phyloP scores from a whole-genome alignment of 2,113 vertebrate genomes.

The Plecturocebus donacophilus region DNA sequence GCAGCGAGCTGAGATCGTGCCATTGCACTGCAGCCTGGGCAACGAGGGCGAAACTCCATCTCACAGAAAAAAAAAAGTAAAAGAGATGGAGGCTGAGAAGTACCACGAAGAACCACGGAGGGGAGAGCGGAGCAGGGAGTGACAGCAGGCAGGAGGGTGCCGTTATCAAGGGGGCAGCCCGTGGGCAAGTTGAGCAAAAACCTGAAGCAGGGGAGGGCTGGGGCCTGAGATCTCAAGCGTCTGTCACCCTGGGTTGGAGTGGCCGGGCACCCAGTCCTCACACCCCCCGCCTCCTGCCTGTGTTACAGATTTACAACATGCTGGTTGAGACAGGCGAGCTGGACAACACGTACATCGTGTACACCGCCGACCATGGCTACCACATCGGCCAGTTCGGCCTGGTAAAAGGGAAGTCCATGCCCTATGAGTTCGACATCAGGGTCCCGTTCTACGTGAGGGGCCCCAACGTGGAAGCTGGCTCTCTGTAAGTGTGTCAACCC shows the following conservation, averaged over 20 bases:
- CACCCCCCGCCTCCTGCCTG: background rate
- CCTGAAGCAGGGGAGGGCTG: fast-evolving
- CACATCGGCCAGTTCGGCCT: constrained; percentile 98
- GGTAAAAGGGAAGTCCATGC: constrained; percentile 99
- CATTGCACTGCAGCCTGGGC: too few species aligned
- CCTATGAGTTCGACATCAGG: constrained; percentile 97
- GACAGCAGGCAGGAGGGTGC: too few species aligned
- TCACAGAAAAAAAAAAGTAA: too few species aligned
- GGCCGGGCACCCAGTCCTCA: fast-evolving
- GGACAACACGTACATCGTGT: constrained; percentile 97
- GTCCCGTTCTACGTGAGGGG: constrained; percentile 97
- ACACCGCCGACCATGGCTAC: constrained; percentile 98
- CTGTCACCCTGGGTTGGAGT: fast-evolving
- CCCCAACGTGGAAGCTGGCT: constrained; percentile 95
- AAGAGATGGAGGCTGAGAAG: background rate
- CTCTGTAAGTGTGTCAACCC: constrained; percentile 88
- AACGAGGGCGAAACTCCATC: too few species aligned
- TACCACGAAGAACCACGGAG: fast-evolving
- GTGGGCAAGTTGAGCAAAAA: background rate
- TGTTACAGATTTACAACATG: constrained; percentile 91
- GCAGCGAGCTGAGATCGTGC: too few species aligned
- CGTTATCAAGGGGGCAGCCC: fast-evolving
- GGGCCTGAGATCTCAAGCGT: background rate
- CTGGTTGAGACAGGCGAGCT: constrained; percentile 94
- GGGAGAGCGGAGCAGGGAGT: background rate